Conservation (phyloP, 1,140 invertebrate genomes). For the Pseudomyrmex gracilis region DNA sequence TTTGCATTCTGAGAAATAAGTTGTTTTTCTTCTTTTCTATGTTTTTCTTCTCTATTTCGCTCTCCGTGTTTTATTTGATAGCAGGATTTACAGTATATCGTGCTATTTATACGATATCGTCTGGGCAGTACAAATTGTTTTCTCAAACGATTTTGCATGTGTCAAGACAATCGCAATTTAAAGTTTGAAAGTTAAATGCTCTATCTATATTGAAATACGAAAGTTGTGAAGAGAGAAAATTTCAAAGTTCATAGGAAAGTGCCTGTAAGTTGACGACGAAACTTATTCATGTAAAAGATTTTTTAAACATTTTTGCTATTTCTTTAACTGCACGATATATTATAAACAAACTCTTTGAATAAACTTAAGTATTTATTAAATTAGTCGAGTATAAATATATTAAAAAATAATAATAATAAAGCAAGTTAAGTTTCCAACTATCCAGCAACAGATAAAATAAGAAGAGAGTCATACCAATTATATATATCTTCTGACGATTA, state of each 20-base stretch:
- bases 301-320: neutral
- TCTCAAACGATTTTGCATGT: conserved; percentile 13
- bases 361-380: neutral
- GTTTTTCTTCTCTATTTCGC: conserved; percentile 2
- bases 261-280: conserved; percentile 34
- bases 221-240: neutral
- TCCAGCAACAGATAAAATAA: too few relatives aligned
- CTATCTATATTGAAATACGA: too few relatives aligned
- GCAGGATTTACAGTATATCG: conserved; percentile 20
- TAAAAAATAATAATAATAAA: neutral
- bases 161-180: conserved; percentile 1
- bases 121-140: neutral
- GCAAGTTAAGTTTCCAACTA: neutral
- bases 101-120: neutral
- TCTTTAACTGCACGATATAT: too few relatives aligned
- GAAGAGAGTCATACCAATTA: neutral
- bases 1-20: conserved; percentile 40
- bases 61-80: conserved; percentile 37
- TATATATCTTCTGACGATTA: conserved; percentile 45
- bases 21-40: conserved; percentile 12
- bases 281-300: neutral
- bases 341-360: neutral
- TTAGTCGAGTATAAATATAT: neutral
- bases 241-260: neutral
- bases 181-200: conserved; percentile 1